phyloP scores from a whole-genome alignment of 2,797 vertebrate species.

The Pseudochirops corinnae region DNA sequence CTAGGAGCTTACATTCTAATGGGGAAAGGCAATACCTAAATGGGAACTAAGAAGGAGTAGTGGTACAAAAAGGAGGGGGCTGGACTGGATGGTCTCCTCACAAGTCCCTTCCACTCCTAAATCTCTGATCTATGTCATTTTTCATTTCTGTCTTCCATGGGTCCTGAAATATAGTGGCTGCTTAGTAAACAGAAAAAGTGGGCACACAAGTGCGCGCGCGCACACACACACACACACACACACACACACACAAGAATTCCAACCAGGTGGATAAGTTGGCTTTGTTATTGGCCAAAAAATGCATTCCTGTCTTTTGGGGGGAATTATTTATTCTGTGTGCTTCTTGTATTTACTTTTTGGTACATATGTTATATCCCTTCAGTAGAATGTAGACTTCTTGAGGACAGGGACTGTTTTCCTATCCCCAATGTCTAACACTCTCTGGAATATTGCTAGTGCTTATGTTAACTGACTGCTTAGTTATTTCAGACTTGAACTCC shows the following conservation, averaged over 20 bases:
- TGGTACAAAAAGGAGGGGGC: background rate
- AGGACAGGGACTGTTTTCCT: background rate
- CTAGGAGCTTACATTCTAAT: background rate
- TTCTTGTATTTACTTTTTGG: background rate
- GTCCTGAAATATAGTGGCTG: background rate
- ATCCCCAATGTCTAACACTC: background rate
- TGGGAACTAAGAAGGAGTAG: background rate
- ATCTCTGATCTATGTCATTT: background rate
- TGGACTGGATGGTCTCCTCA: background rate
- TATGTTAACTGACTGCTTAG: background rate
- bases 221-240: background rate
- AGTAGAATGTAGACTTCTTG: background rate
- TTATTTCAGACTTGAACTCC: background rate
- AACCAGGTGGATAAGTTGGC: background rate
- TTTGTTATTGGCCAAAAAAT: background rate
- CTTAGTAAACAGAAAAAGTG: too few relatives aligned
- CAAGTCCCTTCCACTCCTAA: background rate
- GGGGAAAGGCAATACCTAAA: too few relatives aligned
- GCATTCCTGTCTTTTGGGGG: background rate
- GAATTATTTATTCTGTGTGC: background rate
- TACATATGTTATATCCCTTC: background rate
- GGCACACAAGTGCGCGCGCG: too few relatives aligned
- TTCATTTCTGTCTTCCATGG: background rate
- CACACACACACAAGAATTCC: background rate
- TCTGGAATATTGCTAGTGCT: background rate